Evolutionary conservation across 1,140 invertebrate species (phyloP).

Genomic region (Aphaenogaster rudis): DNA sequence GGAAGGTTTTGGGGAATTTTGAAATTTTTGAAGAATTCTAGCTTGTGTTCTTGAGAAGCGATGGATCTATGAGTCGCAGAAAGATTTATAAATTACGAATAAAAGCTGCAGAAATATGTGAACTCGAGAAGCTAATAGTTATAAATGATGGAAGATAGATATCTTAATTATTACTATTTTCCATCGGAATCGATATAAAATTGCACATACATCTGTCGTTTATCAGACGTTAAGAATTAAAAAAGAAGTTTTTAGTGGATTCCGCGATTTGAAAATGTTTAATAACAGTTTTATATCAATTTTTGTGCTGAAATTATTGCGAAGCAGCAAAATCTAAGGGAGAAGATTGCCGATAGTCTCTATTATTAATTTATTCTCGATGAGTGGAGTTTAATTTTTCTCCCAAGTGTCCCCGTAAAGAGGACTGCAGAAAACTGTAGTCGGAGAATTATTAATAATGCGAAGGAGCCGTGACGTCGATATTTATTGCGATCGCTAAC

Average conservation of each 20-base stretch:
- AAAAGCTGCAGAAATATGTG: neutral
- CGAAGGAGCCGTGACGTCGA: neutral
- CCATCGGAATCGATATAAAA: neutral
- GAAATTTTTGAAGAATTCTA: neutral
- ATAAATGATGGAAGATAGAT: neutral
- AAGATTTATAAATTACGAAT: neutral
- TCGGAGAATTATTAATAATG: constrained; percentile 4
- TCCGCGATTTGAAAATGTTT: neutral
- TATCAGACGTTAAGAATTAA: neutral
- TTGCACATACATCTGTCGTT: neutral
- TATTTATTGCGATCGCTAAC: neutral
- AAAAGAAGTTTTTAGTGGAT: neutral
- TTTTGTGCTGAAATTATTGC: neutral
- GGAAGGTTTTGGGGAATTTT: neutral
- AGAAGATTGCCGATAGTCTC: neutral
- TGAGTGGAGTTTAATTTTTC: neutral
- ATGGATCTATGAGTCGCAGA: neutral
- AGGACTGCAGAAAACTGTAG: neutral
- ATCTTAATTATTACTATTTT: neutral
- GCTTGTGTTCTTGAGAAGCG: constrained; percentile 13
- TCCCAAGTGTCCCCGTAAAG: neutral
- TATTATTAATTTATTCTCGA: neutral
- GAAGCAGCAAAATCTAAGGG: neutral
- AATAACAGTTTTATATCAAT: neutral
- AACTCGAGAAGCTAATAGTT: neutral